Conservation (phyloP, 2,113 vertebrate genomes). For the Macquaria ambigua region DNA sequence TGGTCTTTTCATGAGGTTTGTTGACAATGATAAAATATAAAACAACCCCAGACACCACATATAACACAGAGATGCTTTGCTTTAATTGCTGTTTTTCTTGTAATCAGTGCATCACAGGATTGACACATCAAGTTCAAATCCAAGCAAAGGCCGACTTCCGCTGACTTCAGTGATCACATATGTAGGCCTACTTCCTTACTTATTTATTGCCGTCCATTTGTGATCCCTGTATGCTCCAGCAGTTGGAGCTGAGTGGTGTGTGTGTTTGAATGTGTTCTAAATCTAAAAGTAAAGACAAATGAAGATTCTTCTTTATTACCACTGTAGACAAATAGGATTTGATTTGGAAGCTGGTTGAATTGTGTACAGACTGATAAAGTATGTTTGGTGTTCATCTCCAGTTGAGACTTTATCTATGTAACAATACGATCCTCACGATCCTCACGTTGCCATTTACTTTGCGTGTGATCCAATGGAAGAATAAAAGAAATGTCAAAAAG, state of each 20-base stretch:
- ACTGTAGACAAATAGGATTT: conserved; percentile 39
- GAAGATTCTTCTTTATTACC: conserved; percentile 13
- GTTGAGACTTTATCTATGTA: conserved; percentile 90
- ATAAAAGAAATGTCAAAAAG: conserved; percentile 86
- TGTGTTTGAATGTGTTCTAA: conserved; percentile 49
- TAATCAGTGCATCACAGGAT: conserved; percentile 15
- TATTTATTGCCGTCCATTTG: conserved; percentile 60
- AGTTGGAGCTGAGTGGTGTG: conserved; percentile 29
- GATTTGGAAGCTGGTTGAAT: conserved; percentile 17
- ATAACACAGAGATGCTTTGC: conserved; percentile 13
- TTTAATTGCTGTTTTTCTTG: conserved; percentile 21
- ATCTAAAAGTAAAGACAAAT: conserved; percentile 33
- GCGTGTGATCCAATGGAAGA: conserved; percentile 89
- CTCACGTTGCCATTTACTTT: conserved; percentile 82
- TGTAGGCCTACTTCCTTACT: conserved; percentile 21
- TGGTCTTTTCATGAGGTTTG: conserved; percentile 18
- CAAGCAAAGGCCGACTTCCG: background rate
- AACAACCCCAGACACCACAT: background rate
- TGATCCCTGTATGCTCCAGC: conserved; percentile 25
- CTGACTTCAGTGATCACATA: conserved; percentile 5
- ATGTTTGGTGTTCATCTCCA: conserved; percentile 88
- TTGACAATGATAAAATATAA: conserved; percentile 5
- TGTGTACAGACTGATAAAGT: conserved; percentile 69
- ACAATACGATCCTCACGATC: conserved; percentile 87
- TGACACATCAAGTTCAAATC: background rate